Percentiles rank a stretch among this genome's conserved stretches.
Conservation (phyloP, 2,797 vertebrate genomes). For the Esox masquinongy region DNA sequence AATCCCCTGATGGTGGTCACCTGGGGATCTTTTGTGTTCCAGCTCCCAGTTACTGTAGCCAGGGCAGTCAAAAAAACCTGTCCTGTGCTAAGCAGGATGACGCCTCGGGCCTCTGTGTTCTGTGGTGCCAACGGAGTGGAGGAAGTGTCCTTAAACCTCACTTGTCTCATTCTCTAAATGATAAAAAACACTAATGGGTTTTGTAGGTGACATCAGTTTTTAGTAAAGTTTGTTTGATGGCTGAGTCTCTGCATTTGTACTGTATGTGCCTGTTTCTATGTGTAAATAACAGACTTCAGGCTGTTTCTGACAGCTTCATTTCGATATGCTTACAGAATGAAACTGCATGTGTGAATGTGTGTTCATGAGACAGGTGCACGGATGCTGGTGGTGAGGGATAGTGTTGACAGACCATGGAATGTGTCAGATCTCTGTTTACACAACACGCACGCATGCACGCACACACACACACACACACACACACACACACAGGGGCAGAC, state of each 20-base stretch:
- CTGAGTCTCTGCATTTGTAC: neutral
- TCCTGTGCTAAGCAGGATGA: constrained; percentile 24
- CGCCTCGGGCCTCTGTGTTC: constrained; percentile 40
- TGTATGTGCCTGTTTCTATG: constrained; percentile 11
- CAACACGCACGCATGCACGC: constrained; percentile 5
- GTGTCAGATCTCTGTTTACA: constrained; percentile 66
- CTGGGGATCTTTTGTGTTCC: constrained; percentile 26
- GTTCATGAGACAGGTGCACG: constrained; percentile 62
- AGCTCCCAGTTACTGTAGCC: constrained; percentile 39
- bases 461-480: constrained; percentile 27
- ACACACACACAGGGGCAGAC: constrained; percentile 31
- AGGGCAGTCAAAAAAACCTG: constrained; percentile 26
- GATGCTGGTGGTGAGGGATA: constrained; percentile 43
- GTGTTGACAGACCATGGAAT: constrained; percentile 58
- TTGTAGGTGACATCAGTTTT: constrained; percentile 20
- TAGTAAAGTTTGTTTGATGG: constrained; percentile 26
- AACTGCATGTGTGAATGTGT: constrained; percentile 12
- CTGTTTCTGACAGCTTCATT: constrained; percentile 2
- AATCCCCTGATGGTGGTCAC: constrained; percentile 7
- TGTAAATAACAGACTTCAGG: neutral
- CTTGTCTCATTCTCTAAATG: constrained; percentile 10
- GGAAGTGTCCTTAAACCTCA: neutral
- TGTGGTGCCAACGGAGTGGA: constrained; percentile 6
- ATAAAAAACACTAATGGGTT: constrained; percentile 32
- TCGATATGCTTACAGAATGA: neutral